phyloP scores from a whole-genome alignment of 2,113 vertebrate species.

The Pedionomus torquatus region DNA sequence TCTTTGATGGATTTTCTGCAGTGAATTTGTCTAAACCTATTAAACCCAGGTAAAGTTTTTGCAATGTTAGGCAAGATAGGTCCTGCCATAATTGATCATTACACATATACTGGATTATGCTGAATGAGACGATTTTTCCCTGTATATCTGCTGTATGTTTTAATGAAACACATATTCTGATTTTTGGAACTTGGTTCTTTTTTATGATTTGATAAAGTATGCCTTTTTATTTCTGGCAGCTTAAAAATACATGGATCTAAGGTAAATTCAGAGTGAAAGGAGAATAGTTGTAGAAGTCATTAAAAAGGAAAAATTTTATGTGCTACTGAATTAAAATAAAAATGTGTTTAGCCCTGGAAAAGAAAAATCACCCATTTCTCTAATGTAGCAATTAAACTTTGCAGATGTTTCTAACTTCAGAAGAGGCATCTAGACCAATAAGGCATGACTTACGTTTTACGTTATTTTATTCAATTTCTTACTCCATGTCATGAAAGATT shows the following conservation, averaged over 20 bases:
- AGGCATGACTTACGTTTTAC: conserved; percentile 17
- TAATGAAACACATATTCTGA: background rate
- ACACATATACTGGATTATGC: background rate
- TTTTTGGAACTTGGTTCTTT: background rate
- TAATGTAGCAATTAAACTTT: conserved; percentile 34
- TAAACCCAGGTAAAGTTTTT: background rate
- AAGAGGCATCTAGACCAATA: conserved; percentile 24
- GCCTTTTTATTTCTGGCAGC: background rate
- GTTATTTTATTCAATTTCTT: conserved; percentile 18
- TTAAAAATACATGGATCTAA: background rate
- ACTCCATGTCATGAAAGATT: background rate
- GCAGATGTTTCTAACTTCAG: conserved; percentile 31
- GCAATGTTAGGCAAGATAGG: background rate
- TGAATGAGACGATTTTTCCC: background rate
- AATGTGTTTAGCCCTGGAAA: background rate
- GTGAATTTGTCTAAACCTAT: background rate
- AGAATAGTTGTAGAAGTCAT: conserved; percentile 5
- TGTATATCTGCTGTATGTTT: background rate
- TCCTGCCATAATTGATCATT: background rate
- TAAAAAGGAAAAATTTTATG: background rate
- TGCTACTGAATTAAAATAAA: conserved; percentile 28
- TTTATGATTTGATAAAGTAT: background rate
- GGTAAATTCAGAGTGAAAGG: background rate
- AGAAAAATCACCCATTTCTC: conserved; percentile 39
- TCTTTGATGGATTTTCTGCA: background rate